These are phyloP conservation scores for Proales similis DNA, from an alignment of 1,140 invertebrate species.

Conservation along the genomic window DNA sequence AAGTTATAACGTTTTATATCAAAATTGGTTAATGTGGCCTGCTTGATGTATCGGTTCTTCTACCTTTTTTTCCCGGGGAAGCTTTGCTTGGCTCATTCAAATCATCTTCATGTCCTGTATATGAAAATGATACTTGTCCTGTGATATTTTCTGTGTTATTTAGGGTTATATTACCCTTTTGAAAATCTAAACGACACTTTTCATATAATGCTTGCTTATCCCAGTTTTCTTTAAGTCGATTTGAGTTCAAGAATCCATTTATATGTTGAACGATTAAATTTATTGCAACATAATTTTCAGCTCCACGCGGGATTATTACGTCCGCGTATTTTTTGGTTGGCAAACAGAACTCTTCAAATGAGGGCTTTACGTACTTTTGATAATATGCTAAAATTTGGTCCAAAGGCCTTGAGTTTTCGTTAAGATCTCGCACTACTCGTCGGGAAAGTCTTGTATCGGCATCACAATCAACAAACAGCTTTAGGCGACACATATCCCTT, in stretches of 20 bases:
- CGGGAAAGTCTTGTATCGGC: slow-evolving; percentile 31
- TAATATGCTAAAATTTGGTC: slow-evolving; percentile 92
- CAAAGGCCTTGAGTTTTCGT: slow-evolving; percentile 81
- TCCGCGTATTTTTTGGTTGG: slow-evolving; percentile 99
- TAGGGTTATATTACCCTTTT: slow-evolving; percentile 1
- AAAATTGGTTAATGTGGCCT: slow-evolving; percentile 36
- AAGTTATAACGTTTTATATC: no score
- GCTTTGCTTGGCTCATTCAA: slow-evolving; percentile 1
- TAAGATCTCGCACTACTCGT: slow-evolving; percentile 74
- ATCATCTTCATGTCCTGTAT: neutral
- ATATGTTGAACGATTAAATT: slow-evolving; percentile 97
- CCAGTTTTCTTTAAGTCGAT: neutral
- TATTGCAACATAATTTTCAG: slow-evolving; percentile 96
- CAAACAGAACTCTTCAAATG: slow-evolving; percentile 97
- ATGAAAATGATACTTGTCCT: no score
- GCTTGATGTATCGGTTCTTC: slow-evolving; percentile 18
- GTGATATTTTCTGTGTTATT: no score
- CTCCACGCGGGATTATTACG: slow-evolving; percentile 93
- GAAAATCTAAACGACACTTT: slow-evolving; percentile 2
- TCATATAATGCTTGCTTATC: neutral
- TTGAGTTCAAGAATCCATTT: slow-evolving; percentile 71
- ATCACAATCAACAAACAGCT: slow-evolving; percentile 37
- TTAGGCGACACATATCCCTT: slow-evolving; percentile 64
- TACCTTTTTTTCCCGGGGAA: slow-evolving; percentile 10
- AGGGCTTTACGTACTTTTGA: slow-evolving; percentile 92